A percentile compares a stretch with the other conserved stretches of the same genome.
These are phyloP conservation scores for Sakesphorus luctuosus DNA, from an alignment of 2,113 vertebrate species.

Conservation along the genomic window DNA sequence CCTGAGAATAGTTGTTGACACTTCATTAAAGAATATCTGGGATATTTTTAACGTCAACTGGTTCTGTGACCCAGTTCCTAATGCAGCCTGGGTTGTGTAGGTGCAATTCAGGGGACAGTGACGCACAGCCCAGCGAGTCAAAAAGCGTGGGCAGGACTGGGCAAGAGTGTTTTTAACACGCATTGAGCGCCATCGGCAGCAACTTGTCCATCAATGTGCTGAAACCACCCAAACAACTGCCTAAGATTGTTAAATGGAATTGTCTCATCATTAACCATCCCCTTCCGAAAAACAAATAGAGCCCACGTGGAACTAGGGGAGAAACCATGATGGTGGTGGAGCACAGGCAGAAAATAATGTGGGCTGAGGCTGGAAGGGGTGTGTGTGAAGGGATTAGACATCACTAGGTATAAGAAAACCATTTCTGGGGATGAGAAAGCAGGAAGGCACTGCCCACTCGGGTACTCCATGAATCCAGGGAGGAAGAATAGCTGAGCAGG, in stretches of 20 bases:
- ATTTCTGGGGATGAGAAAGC: accelerated
- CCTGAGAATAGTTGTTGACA: constrained; percentile 53
- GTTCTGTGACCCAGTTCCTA: constrained; percentile 13
- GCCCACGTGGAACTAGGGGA: accelerated
- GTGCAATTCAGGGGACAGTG: neutral
- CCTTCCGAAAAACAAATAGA: neutral
- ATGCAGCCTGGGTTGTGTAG: neutral
- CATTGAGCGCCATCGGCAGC: neutral
- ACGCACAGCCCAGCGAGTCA: accelerated
- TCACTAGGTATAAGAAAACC: accelerated
- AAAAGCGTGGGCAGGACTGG: neutral
- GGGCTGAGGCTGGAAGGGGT: neutral
- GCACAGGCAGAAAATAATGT: neutral
- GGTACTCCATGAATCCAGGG: no score
- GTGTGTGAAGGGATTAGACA: neutral
- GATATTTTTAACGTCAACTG: constrained; percentile 44
- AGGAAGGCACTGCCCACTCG: accelerated
- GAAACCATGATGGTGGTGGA: neutral
- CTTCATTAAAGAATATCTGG: constrained; percentile 56
- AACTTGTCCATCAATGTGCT: neutral
- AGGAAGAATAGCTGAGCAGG: neutral
- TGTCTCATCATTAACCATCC: neutral
- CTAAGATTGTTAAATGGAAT: accelerated
- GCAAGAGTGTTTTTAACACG: neutral
- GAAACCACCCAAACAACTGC: neutral